Evolutionary conservation across 2,888 invertebrate genomes (phyloP).

Genomic region (Drosophila atripex): DNA sequence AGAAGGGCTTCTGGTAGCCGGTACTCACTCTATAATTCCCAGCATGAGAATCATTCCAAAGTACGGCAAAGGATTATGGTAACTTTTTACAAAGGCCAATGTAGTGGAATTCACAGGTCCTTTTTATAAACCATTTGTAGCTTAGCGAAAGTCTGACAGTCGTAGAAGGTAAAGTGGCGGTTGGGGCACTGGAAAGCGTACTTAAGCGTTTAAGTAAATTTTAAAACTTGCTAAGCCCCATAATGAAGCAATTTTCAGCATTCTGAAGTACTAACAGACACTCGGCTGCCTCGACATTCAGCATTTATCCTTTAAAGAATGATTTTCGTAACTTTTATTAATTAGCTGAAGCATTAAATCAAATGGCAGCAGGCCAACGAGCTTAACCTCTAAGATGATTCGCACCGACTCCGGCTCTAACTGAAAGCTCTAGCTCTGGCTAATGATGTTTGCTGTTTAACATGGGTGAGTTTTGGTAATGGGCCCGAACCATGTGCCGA

Average conservation of each 20-base stretch:
- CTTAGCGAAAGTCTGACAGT: constrained; percentile 23
- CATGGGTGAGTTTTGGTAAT: constrained; percentile 55
- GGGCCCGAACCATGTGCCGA: constrained; percentile 45
- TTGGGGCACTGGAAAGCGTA: constrained; percentile 26
- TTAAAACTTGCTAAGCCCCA: constrained; percentile 73
- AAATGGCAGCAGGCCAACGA: constrained; percentile 38
- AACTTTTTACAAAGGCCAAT: constrained; percentile 61
- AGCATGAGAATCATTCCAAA: constrained; percentile 73
- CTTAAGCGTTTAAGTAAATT: constrained; percentile 76
- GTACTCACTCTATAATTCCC: constrained; percentile 50
- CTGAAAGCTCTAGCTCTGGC: constrained; percentile 6
- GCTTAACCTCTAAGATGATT: constrained; percentile 47
- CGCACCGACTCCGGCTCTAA: background rate
- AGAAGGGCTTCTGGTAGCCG: background rate
- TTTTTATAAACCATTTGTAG: constrained; percentile 25
- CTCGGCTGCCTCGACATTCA: background rate
- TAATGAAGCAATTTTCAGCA: constrained; percentile 66
- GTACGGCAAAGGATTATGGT: constrained; percentile 72
- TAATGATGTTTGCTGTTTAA: constrained; percentile 55
- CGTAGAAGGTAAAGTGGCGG: constrained; percentile 18
- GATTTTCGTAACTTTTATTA: constrained; percentile 61
- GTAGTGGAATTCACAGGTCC: constrained; percentile 5
- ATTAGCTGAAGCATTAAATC: constrained; percentile 53
- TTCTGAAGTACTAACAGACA: constrained; percentile 20
- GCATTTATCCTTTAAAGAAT: constrained; percentile 30